Base-by-base conservation (phyloP, 2,797 vertebrate species). In the Myiothlypis chrysogaster region DNA sequence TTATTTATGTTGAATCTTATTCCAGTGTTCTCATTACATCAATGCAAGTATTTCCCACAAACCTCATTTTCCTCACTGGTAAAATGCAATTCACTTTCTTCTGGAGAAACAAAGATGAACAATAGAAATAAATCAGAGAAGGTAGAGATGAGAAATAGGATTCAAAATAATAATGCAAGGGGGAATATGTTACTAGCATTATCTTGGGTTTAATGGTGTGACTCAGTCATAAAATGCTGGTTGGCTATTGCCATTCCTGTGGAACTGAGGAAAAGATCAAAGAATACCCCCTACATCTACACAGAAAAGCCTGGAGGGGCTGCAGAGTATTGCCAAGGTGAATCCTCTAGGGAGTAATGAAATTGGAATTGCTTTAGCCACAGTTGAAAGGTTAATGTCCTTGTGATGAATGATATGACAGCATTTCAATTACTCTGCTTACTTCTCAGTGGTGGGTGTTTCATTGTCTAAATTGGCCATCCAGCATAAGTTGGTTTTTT, bases 321-420 rank as follows among this genome's bases (percentile, higher is more conserved):
- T 89, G 71, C 69, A 41, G 14, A 13, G 34, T 59, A 55, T 63
- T 85, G 68, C 66, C 41, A 79, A 83, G 70, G 72, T 93, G 66
- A 96, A 89, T 93, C 34, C 71, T 90, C 68, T 27, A 37, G 73
- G 61, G 94, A 76, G 14, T 80, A 90, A 95, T 87, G 80, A 90
- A 94, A 69, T 21, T 85, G 83, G 63, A 94, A 95, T 87, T 93
- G 83, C 88, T 91, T 92, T 87, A 94, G 70, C 60, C 49, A 35
- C 37, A 55, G 92, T 80, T 90, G 68, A 95, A 95, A 93, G 87
- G 95, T 94, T 93, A 94, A 91, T 60, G 72, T 85, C 73, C 39
- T 68, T 61, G 41, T 83, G 84, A 90, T 87, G 39, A 92, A 89
- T 92, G 78, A 61, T 71, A 84, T 34, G 93, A 86, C 84, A 83